Evolutionary conservation across 2,888 invertebrate genomes (phyloP), one percentile per base, ranked within the genome.

Genomic region (Eupithecia insigniata): DNA sequence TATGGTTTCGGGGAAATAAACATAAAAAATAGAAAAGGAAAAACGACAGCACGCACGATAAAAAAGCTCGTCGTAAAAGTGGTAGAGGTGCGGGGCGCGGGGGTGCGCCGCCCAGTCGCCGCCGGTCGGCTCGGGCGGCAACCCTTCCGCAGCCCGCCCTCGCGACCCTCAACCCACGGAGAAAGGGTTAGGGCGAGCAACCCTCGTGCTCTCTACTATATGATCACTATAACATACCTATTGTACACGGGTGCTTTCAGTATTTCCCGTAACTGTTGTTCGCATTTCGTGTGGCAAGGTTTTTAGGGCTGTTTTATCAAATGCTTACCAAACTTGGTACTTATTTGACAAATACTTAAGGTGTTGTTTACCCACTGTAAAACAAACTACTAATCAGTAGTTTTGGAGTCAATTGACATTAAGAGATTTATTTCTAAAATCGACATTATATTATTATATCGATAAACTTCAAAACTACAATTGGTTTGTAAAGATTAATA

Each of bases 11-110:
- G 92, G 94, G 94, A 94, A 94, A 94, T 94, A 94, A 94, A 94
- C 94, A 94, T 94, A 94, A 94, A 94, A 94, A 94, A 93, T 93
- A 93, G 94, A 92, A 93, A 93, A 94, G 93, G 94, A 93, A 94
- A 94, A 94, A 92, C 93, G 93, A 92, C 93, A 92, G 91, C 92
- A 93, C 93, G 93, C 93, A 92, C 94, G 93, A 94, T 94, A 94
- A 94, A 94, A 93, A 93, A 93, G 90, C 92, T 92, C 90, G 90
- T 92, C 92, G 92, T 92, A 92, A 93, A 93, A 92, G 89, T 90
- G 90, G 86, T 89, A 87, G 87, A 83, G 85, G 87, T 71, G 86
- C 81, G 86, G 88, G 71, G 32, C 85, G 84, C 84, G 76, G 81
- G 51, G 51, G 51, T 51, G 82, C 83, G 84, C 85, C 85, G 87